Conservation (phyloP, 2,797 vertebrate genomes). For the Anomalospiza imberbis region DNA sequence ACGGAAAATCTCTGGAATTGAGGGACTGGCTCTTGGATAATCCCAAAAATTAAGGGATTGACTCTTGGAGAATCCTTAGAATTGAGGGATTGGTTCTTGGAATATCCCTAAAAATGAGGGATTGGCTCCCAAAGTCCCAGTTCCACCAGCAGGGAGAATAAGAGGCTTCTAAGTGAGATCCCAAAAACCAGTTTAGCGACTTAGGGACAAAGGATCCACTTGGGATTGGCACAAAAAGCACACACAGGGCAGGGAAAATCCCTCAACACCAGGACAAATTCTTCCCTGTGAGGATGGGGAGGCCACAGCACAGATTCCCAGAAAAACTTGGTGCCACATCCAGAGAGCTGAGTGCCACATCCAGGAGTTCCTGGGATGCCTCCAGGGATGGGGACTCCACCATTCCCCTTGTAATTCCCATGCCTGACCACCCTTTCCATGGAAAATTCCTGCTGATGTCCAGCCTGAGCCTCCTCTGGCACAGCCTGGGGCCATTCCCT, state of each 20-base stretch:
- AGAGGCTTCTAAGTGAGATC: background rate
- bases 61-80: fast-evolving
- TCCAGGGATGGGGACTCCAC: background rate
- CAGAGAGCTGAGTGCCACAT: background rate
- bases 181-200: background rate
- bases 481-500: fast-evolving
- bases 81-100: background rate
- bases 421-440: background rate
- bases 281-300: background rate
- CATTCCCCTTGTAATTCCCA: background rate
- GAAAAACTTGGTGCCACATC: background rate
- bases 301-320: background rate
- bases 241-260: background rate
- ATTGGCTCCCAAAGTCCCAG: background rate
- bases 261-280: background rate
- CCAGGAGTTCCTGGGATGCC: background rate
- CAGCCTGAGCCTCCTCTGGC: background rate
- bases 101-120: fast-evolving
- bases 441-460: background rate
- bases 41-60: fast-evolving
- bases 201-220: background rate
- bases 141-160: background rate
- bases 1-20: fast-evolving
- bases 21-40: background rate
- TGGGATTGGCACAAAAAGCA: fast-evolving